Percentiles rank a stretch among this genome's conserved stretches.
Evolutionary conservation across 2,113 vertebrate genomes (phyloP).

Genomic region (Phalacrocorax aristotelis): DNA sequence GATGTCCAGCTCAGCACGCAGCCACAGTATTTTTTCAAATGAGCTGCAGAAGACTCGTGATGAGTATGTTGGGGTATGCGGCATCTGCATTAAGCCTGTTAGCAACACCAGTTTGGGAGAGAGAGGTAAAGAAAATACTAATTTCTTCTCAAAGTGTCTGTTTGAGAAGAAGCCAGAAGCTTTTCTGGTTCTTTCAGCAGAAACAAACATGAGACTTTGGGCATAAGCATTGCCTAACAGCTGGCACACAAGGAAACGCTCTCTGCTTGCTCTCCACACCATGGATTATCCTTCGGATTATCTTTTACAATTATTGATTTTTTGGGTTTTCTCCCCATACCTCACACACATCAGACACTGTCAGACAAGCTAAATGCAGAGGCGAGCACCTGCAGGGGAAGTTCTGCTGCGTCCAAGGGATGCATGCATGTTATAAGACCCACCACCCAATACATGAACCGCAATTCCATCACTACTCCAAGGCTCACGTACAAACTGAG

Average conservation of each 20-base stretch:
- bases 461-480: background rate
- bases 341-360: background rate
- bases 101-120: background rate
- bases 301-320: background rate
- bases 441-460: background rate
- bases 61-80: fast-evolving
- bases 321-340: background rate
- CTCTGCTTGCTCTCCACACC: background rate
- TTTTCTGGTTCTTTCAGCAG: background rate
- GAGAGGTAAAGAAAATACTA: fast-evolving
- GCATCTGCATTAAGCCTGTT: background rate
- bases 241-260: background rate
- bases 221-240: background rate
- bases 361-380: background rate
- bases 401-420: background rate
- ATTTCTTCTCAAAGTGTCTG: background rate
- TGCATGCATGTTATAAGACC: background rate
- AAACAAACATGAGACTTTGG: background rate
- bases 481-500: background rate
- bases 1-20: background rate
- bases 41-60: background rate
- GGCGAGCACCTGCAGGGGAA: background rate
- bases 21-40: background rate
- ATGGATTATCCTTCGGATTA: background rate
- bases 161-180: background rate